Conservation (phyloP, 1,140 invertebrate species). For the Araneus ventricosus region DNA sequence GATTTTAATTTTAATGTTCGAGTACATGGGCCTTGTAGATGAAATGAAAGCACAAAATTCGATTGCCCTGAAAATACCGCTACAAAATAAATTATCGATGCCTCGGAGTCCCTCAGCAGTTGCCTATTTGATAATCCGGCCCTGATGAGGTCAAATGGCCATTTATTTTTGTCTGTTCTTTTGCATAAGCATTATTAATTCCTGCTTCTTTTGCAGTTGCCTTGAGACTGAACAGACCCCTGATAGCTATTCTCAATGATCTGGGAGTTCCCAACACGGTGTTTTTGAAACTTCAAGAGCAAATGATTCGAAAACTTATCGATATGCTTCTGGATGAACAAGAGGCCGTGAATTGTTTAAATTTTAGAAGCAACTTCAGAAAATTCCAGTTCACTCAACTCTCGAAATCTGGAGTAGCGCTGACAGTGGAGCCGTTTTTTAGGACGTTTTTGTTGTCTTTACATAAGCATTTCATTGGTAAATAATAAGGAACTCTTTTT, state of each 20-base stretch:
- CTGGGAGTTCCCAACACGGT: constrained; percentile 47
- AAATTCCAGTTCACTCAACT: constrained; percentile 29
- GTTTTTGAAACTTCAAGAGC: constrained; percentile 68
- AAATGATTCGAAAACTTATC: constrained; percentile 55
- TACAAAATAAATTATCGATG: no score
- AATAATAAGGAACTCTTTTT: not conserved
- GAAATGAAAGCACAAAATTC: no score
- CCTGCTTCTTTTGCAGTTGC: constrained; percentile 34
- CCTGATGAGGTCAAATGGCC: no score
- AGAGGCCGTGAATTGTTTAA: constrained; percentile 58
- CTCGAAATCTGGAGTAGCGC: constrained; percentile 50
- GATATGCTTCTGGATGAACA: constrained; percentile 72
- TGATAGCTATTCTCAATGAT: constrained; percentile 77
- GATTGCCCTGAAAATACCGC: no score
- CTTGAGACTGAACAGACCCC: constrained; percentile 76
- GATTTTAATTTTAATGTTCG: no score
- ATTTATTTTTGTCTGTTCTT: no score
- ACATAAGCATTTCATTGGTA: constrained; percentile 54
- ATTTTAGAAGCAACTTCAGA: not conserved
- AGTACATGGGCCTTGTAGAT: no score
- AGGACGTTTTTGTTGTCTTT: constrained; percentile 34
- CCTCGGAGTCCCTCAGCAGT: no score
- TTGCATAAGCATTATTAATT: no score
- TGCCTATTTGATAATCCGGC: no score
- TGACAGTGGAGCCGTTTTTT: constrained; percentile 76